A percentile compares a stretch with the other conserved stretches of the same genome.
Conservation (phyloP, 2,888 invertebrate genomes). For the Stenchaetothrips biformis region DNA sequence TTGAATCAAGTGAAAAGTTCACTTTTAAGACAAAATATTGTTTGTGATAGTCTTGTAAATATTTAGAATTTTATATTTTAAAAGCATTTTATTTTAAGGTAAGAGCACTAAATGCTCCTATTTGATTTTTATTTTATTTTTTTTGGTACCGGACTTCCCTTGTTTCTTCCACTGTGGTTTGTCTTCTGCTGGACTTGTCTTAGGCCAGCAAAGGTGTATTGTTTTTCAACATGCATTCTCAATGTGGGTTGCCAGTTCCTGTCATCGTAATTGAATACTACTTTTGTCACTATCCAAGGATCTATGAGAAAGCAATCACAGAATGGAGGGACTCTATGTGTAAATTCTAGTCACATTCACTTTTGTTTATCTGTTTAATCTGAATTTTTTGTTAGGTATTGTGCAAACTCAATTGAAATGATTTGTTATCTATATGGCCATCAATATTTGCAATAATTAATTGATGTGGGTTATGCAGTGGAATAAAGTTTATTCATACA, state of each 20-base stretch:
- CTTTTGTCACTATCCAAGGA: background rate
- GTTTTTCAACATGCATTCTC: too few relatives aligned
- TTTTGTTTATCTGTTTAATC: background rate
- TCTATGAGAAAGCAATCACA: too few relatives aligned
- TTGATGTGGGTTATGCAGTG: background rate
- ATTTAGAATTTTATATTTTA: constrained; percentile 18
- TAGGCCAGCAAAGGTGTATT: too few relatives aligned
- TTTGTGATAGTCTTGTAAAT: constrained; percentile 15
- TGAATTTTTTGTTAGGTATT: background rate
- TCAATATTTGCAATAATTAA: background rate
- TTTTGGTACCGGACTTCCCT: constrained; percentile 10
- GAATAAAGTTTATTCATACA: constrained; percentile 22
- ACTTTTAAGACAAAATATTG: background rate
- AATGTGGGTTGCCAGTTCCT: background rate
- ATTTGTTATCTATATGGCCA: background rate
- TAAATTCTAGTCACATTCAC: constrained; percentile 6
- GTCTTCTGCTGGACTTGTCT: too few relatives aligned
- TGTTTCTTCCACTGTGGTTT: background rate
- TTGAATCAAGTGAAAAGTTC: background rate
- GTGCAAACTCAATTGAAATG: background rate
- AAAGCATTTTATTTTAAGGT: background rate
- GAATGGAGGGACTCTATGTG: too few relatives aligned
- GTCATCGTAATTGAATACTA: background rate
- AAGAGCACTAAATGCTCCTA: background rate
- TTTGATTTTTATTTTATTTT: constrained; percentile 1